Base-by-base conservation (phyloP, 2,888 invertebrate genomes). In the Ptilodon capucinus region DNA sequence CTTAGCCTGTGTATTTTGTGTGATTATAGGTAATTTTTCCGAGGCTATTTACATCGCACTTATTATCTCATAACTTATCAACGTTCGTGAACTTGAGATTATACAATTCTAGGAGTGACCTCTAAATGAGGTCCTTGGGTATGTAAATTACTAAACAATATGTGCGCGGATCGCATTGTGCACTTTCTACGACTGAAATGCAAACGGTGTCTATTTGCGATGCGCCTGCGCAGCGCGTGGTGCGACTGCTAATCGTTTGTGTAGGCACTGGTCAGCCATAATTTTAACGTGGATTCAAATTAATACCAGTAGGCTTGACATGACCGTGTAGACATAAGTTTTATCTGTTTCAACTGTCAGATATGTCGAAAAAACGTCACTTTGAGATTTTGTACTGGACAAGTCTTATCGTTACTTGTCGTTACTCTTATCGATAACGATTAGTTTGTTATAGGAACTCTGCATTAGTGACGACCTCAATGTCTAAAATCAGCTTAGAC, bases 121-220 rank as follows among this genome's bases (percentile, higher is more conserved):
- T 38, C 1, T 4, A 19, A 38, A 38, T 38, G 19, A 38, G 38
- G 38, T 19, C 19, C 19, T 18, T 19, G 13, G 19, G 7, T 19
- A 38, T 38, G 38, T 19, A 19, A 38, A 38, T 38, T 9, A 38
- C 19, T 6, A 13, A 13, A 14, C 34, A 19, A 18, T 19, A n/a
- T 19, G 38, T 16, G 19, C 17, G 13, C 18, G 6, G 19, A 14
- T 8, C 8, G 34, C 34, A 19, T 9, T 11, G 2, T 7, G 17
- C 17, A 35, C 38, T 38, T 38, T 48, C 42, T 16, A 47, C 47
- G 47, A 36, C 46, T 42, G 45, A 28, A 19, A 17, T 14, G 38
- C 38, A 19, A 38, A 19, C 38, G 7, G 35, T 35, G 35, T 17
- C 38, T 38, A 38, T 38, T 18, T 38, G 38, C 38, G 38, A 19